A percentile compares a stretch with the other conserved stretches of the same genome.
Evolutionary conservation across 2,888 invertebrate genomes (phyloP).

Genomic region (Octodonta nipae): DNA sequence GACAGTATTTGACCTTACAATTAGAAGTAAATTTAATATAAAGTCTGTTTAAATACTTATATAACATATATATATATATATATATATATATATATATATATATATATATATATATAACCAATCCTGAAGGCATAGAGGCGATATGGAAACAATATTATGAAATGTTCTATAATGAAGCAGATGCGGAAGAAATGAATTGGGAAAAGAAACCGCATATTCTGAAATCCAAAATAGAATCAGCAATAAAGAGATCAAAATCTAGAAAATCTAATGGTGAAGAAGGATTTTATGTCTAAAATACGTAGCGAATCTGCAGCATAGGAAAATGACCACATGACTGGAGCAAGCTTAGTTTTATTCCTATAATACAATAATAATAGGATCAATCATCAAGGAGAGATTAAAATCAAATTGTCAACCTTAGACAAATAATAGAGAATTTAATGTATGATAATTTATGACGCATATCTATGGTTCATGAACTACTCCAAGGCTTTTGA

Average conservation of each 20-base stretch:
- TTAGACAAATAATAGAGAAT: constrained; percentile 1
- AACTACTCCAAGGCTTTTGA: constrained; percentile 1
- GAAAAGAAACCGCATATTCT: neutral
- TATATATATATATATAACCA: constrained; percentile 6
- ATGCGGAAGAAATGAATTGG: neutral
- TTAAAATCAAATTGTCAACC: neutral
- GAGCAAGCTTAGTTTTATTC: too few species aligned
- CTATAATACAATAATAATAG: neutral
- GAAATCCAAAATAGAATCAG: constrained; percentile 1
- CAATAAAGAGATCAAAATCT: neutral
- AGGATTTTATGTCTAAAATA: constrained; percentile 1
- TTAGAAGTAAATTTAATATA: too few species aligned
- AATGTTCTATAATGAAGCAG: constrained; percentile 2
- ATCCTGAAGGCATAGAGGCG: constrained; percentile 1
- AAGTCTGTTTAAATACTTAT: too few species aligned
- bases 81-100: constrained; percentile 36
- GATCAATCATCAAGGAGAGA: neutral
- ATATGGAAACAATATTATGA: constrained; percentile 4
- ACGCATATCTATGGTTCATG: neutral
- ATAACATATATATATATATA: constrained; percentile 41
- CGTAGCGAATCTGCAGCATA: constrained; percentile 1
- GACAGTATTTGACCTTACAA: too few species aligned
- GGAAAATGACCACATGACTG: neutral
- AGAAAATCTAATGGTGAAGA: constrained; percentile 2
- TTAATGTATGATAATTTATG: neutral